Evolutionary conservation across 1,140 invertebrate species (phyloP).

Genomic region (Saccostrea echinata): DNA sequence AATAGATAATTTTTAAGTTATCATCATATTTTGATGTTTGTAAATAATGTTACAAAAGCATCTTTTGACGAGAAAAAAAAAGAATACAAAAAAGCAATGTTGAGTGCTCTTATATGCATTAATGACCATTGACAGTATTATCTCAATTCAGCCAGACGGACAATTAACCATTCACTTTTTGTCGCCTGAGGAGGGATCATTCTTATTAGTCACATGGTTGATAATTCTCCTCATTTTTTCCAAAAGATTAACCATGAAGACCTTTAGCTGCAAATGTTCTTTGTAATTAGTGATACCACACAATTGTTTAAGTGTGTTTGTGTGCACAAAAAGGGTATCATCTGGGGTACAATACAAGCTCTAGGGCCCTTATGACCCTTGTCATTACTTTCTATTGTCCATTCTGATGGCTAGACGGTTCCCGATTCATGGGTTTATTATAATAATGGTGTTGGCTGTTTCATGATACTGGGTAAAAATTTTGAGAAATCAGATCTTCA

Average conservation of each 20-base stretch:
- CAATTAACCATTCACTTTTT: slow-evolving; percentile 27
- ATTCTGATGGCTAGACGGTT: slow-evolving; percentile 17
- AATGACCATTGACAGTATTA: slow-evolving; percentile 22
- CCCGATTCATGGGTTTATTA: slow-evolving; percentile 2
- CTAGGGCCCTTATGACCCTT: slow-evolving; percentile 4
- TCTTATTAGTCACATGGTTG: slow-evolving; percentile 10
- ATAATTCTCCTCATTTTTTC: slow-evolving; percentile 31
- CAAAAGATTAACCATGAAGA: slow-evolving; percentile 28
- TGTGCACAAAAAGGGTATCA: slow-evolving; percentile 36
- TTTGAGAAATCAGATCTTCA: slow-evolving; percentile 18
- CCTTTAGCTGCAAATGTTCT: slow-evolving; percentile 12
- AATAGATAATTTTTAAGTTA: too few species aligned
- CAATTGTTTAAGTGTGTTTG: slow-evolving; percentile 35
- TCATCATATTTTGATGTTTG: too few species aligned
- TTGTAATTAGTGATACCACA: slow-evolving; percentile 25
- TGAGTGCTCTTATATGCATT: not conserved
- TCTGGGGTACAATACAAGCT: slow-evolving; percentile 26
- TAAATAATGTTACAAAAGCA: too few species aligned
- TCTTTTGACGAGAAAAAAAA: not conserved
- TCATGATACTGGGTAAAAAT: slow-evolving; percentile 4
- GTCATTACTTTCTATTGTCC: not conserved
- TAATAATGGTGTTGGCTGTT: slow-evolving; percentile 17
- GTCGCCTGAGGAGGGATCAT: slow-evolving; percentile 4
- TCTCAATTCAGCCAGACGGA: slow-evolving; percentile 1
- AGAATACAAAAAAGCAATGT: not conserved